phyloP scores from a whole-genome alignment of 53 echinoderm and acorn worm species.

The Actinopyga echinites region DNA sequence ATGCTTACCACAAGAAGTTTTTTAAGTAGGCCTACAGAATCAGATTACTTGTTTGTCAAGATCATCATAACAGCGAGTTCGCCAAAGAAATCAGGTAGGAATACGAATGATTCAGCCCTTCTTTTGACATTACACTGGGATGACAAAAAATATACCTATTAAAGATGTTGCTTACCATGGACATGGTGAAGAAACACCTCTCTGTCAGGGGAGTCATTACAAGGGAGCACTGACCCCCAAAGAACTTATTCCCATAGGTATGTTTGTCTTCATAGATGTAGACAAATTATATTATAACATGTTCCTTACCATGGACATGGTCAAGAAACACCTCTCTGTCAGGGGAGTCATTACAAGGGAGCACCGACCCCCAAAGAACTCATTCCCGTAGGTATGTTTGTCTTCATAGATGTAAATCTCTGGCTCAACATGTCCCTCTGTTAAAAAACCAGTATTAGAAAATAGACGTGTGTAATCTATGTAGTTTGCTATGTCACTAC shows the following conservation, averaged over 20 bases:
- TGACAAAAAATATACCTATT: no score
- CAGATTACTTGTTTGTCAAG: no score
- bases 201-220: constrained; percentile 84
- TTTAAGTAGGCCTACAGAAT: no score
- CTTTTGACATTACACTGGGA: no score
- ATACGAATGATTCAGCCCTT: no score
- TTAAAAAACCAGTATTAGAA: not conserved
- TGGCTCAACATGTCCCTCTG: constrained; percentile 73
- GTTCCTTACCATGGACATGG: constrained; percentile 78
- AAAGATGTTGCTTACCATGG: no score
- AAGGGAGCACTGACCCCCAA: constrained; percentile 69
- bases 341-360: constrained; percentile 82
- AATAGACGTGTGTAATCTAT: not conserved
- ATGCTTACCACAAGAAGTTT: no score
- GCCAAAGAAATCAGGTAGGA: no score
- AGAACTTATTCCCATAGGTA: constrained; percentile 86
- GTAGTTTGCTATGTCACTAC: no score
- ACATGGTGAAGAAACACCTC: constrained; percentile 78
- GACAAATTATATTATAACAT: not conserved
- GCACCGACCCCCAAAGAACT: constrained; percentile 89
- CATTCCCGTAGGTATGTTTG: constrained; percentile 80
- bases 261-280: constrained; percentile 70
- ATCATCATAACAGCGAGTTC: no score
- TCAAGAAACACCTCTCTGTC: constrained; percentile 90
- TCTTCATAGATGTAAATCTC: constrained; percentile 85